Conservation (phyloP, 2,113 vertebrate genomes). For the Sinocyclocheilus grahami region DNA sequence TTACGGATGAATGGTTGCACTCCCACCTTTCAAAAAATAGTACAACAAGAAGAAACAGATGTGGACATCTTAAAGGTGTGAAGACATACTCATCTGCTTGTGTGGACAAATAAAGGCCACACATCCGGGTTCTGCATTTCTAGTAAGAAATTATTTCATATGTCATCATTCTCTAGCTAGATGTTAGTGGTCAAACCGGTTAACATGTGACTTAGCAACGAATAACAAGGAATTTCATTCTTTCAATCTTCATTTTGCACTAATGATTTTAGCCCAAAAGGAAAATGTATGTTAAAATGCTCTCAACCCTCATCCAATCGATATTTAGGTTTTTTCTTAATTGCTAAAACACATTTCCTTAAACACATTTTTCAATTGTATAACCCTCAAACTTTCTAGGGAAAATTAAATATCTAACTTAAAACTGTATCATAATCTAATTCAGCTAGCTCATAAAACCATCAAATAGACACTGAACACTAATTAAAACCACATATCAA, state of each 20-base stretch:
- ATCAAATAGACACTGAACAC: neutral
- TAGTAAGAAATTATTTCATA: neutral
- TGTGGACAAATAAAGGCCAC: neutral
- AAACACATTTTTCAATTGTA: neutral
- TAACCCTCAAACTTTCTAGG: neutral
- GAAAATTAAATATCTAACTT: neutral
- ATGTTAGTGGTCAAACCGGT: neutral
- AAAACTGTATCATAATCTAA: neutral
- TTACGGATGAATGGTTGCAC: constrained; percentile 67
- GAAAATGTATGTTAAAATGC: too few species aligned
- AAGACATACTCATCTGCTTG: neutral
- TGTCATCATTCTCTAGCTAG: neutral
- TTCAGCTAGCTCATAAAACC: neutral
- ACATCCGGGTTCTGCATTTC: neutral
- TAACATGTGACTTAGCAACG: too few species aligned
- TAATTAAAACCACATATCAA: neutral
- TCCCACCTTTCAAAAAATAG: constrained; percentile 3
- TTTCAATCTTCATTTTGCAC: too few species aligned
- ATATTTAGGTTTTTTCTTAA: too few species aligned
- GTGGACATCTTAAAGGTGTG: neutral
- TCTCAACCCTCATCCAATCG: too few species aligned
- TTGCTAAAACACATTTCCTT: too few species aligned
- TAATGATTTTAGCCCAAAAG: too few species aligned
- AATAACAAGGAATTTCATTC: too few species aligned
- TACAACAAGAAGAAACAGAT: neutral